Base-by-base conservation (phyloP, 2,797 vertebrate genomes). In the Chelonia mydas region DNA sequence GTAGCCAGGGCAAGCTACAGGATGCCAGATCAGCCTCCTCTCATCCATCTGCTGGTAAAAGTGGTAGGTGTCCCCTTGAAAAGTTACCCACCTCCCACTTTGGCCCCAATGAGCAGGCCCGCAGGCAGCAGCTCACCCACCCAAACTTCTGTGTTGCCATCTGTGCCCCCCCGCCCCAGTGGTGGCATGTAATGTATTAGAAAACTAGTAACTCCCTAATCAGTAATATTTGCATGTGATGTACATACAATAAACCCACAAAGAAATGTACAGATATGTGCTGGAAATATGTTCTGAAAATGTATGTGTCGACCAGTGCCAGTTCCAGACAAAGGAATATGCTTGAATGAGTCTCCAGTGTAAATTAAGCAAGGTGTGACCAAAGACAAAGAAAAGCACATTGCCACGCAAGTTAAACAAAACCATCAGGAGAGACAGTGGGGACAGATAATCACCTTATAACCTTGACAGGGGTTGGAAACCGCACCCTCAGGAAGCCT, bases 121-220 rank as follows among this genome's bases (percentile, higher is more conserved):
- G 85, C 0, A 0, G 57, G n/a, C 5, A 49, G 1, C 0, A 1
- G 41, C 59, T 77, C 31, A 41, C 7, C 3, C 25, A 16, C 50
- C 21, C 0, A 0, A 10, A 47, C 6, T 3, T 11, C 1, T 7
- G 54, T 47, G n/a, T 9, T 68, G 9, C 17, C 11, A 9, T n/a
- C 19, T 12, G 11, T 72, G n/a, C 41, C 68, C 19, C 21, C n/a
- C 65, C 19, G 21, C n/a, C 23, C 21, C 19, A 41, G 72, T 72
- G 68, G 5, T 41, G 37, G 21, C n/a, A 72, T 9, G 8, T 68
- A 37, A 37, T 37, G 21, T 37, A 72, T 5, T 41, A 23, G 68
- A 72, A 72, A 72, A 72, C 19, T 72, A 72, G 19, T n/a, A 41
- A 41, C 10, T 21, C 65, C n/a, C 9, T 41, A 3, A 41, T 23